phyloP scores from a whole-genome alignment of 2,113 vertebrate species.

The Entomyzon cyanotis region DNA sequence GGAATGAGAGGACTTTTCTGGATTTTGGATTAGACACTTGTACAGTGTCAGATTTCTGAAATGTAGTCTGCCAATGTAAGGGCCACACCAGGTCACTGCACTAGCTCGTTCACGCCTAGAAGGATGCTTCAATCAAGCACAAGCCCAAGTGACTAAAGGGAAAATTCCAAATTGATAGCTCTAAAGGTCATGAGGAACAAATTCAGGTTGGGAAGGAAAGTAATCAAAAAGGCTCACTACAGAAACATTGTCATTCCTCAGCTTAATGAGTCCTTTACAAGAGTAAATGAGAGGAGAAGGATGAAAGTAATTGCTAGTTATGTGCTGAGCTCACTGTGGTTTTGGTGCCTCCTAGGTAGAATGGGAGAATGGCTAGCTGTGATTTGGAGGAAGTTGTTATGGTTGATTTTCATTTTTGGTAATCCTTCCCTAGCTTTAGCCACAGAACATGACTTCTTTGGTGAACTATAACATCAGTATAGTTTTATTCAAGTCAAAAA shows the following conservation, averaged over 20 bases:
- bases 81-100: background rate
- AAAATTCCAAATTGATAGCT: constrained; percentile 56
- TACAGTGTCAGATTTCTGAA: background rate
- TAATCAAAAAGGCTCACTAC: constrained; percentile 62
- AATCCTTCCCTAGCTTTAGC: background rate
- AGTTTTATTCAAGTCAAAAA: background rate
- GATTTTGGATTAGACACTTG: background rate
- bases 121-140: constrained; percentile 57
- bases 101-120: background rate
- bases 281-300: constrained; percentile 66
- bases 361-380: background rate
- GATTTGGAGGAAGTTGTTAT: background rate
- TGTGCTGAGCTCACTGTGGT: background rate
- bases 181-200: constrained; percentile 71
- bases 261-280: constrained; percentile 66
- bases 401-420: background rate
- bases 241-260: constrained; percentile 46
- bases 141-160: constrained; percentile 39
- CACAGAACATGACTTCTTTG: background rate
- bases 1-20: background rate
- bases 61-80: background rate
- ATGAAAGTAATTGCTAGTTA: constrained; percentile 67
- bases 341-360: background rate
- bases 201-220: constrained; percentile 55
- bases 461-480: background rate